These are phyloP conservation scores for Megaleporinus macrocephalus DNA, from an alignment of 2,113 vertebrate genomes.

Conservation along the genomic window DNA sequence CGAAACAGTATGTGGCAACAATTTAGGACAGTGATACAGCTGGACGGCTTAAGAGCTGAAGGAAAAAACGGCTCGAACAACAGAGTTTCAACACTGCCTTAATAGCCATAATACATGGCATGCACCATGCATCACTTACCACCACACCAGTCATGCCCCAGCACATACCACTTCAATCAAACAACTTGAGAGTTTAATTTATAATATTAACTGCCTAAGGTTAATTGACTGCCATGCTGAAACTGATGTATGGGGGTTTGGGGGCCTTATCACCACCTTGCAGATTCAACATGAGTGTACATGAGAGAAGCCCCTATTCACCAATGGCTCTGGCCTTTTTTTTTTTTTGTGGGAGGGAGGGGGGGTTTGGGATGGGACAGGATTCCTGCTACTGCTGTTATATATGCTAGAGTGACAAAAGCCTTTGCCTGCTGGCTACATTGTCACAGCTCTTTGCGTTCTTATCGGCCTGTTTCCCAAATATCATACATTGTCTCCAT, in stretches of 20 bases:
- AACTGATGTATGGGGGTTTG: constrained; percentile 52
- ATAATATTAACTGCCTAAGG: neutral
- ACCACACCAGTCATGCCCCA: neutral
- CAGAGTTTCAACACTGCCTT: neutral
- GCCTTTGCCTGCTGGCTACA: constrained; percentile 49
- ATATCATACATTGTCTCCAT: constrained; percentile 34
- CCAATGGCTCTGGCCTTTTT: constrained; percentile 57
- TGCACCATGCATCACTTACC: neutral
- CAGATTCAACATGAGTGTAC: constrained; percentile 64
- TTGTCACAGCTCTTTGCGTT: constrained; percentile 48
- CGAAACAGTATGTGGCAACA: neutral
- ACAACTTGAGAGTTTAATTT: neutral
- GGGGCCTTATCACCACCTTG: constrained; percentile 65
- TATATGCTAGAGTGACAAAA: constrained; percentile 60
- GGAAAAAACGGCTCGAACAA: neutral
- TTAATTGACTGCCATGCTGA: constrained; percentile 42
- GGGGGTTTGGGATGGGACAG: neutral
- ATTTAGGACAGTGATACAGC: neutral
- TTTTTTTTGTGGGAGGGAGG: no score
- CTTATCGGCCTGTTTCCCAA: constrained; percentile 51
- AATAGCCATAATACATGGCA: neutral
- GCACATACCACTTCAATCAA: neutral
- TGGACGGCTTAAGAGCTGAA: neutral
- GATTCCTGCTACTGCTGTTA: constrained; percentile 57
- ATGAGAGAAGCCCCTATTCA: constrained; percentile 51